Conservation (phyloP, 2,797 vertebrate species). For the Pseudotriccus pelzelni region DNA sequence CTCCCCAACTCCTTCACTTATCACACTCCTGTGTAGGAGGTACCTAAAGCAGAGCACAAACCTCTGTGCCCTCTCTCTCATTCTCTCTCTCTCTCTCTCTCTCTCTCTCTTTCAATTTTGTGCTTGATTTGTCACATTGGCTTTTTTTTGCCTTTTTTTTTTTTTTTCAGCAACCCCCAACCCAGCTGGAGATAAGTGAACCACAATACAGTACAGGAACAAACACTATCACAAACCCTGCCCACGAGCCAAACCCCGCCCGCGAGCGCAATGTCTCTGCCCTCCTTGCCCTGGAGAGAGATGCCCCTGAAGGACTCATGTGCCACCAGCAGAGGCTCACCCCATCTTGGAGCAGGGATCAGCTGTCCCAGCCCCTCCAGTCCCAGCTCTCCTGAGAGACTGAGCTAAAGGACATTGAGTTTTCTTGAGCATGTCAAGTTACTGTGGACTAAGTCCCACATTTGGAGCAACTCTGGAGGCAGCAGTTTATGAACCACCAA, state of each 20-base stretch:
- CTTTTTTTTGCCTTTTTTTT: neutral
- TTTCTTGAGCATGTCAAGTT: conserved; percentile 89
- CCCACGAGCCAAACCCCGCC: neutral
- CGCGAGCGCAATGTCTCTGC: neutral
- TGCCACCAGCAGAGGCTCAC: neutral
- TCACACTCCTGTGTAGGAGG: neutral
- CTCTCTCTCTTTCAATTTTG: neutral
- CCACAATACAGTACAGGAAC: conserved; percentile 57
- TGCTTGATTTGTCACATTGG: neutral
- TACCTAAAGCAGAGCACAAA: neutral
- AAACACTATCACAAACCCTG: neutral
- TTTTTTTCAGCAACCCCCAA: conserved; percentile 47
- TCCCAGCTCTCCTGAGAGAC: neutral
- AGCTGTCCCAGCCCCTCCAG: neutral
- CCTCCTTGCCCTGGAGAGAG: neutral
- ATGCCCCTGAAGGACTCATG: neutral
- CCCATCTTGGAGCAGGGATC: neutral
- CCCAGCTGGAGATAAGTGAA: conserved; percentile 54
- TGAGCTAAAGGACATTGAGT: conserved; percentile 82
- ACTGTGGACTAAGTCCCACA: conserved; percentile 92
- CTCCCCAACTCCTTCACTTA: neutral
- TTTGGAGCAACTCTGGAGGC: conserved; percentile 84
- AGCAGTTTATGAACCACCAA: conserved; percentile 96
- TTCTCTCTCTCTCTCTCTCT: too few species aligned
- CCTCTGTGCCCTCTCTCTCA: neutral